Conservation (phyloP, 92 coral and sea anemone genomes). For the Porites cylindrica region DNA sequence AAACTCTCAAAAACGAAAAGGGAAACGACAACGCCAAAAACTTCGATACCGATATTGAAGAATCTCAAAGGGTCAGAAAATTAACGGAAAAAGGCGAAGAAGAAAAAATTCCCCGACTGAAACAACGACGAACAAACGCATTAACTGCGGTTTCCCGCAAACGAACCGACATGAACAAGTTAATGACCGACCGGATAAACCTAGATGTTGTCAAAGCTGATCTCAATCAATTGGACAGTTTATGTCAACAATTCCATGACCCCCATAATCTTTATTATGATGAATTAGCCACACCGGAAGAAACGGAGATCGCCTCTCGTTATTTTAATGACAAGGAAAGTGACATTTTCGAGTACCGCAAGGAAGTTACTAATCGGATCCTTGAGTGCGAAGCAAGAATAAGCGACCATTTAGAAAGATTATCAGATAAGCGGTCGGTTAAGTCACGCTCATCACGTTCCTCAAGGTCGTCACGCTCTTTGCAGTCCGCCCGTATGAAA, state of each 20-base stretch:
- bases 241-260: constrained; percentile 2
- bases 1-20: neutral
- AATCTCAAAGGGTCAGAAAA: neutral
- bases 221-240: constrained; percentile 22
- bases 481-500: constrained; percentile 24
- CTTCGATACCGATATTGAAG: constrained; percentile 5
- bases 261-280: constrained; percentile 14
- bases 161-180: constrained; percentile 24
- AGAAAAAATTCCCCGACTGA: constrained; percentile 6
- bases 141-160: constrained; percentile 29
- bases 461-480: constrained; percentile 2
- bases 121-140: constrained; percentile 25
- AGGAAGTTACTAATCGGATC: constrained; percentile 23
- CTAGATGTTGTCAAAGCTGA: neutral
- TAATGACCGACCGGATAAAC: constrained; percentile 15
- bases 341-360: constrained; percentile 34
- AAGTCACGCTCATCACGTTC: neutral
- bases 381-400: constrained; percentile 19
- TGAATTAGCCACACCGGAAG: constrained; percentile 16
- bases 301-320: constrained; percentile 20
- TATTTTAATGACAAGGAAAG: constrained; percentile 10
- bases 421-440: constrained; percentile 24
- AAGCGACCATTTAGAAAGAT: constrained; percentile 19
- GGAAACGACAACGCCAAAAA: constrained; percentile 3
- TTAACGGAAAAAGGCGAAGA: constrained; percentile 22